These are phyloP conservation scores for Tortricodes alternella DNA, from an alignment of 2,888 invertebrate species.

Conservation along the genomic window DNA sequence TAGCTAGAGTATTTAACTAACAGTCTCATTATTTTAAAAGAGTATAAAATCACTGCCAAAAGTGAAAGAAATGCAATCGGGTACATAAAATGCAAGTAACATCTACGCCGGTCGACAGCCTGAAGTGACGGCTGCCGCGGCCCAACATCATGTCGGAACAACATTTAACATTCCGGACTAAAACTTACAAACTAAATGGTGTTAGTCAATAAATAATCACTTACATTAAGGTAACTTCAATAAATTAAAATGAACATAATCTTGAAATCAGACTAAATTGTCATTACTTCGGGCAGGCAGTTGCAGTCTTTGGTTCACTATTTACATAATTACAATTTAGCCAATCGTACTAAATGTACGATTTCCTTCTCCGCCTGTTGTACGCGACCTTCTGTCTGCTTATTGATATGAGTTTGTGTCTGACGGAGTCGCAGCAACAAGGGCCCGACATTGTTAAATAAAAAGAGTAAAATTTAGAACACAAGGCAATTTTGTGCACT, in stretches of 20 bases:
- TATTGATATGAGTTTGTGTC: conserved; percentile 68
- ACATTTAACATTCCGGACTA: conserved; percentile 19
- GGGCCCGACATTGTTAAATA: conserved; percentile 23
- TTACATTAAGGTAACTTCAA: conserved; percentile 79
- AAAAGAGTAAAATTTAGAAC: not conserved
- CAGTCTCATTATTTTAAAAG: conserved; percentile 80
- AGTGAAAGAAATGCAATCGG: conserved; percentile 71
- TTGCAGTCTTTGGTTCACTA: conserved; percentile 78
- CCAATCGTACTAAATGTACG: conserved; percentile 37
- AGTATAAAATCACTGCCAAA: conserved; percentile 72
- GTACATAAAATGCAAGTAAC: conserved; percentile 64
- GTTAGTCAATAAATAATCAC: conserved; percentile 78
- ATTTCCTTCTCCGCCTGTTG: conserved; percentile 73
- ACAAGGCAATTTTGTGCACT: conserved; percentile 11
- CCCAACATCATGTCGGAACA: not conserved
- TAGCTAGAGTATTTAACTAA: conserved; percentile 78
- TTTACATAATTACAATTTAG: conserved; percentile 57
- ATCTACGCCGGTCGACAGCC: conserved; percentile 23
- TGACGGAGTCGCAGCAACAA: conserved; percentile 54
- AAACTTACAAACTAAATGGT: conserved; percentile 45
- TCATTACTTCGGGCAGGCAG: conserved; percentile 53
- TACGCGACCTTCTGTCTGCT: conserved; percentile 70
- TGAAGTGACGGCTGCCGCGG: not conserved
- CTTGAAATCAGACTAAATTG: conserved; percentile 53
- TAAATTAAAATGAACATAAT: conserved; percentile 69